phyloP scores from a whole-genome alignment of 1,140 invertebrate species.

The Notospermus geniculatus region DNA sequence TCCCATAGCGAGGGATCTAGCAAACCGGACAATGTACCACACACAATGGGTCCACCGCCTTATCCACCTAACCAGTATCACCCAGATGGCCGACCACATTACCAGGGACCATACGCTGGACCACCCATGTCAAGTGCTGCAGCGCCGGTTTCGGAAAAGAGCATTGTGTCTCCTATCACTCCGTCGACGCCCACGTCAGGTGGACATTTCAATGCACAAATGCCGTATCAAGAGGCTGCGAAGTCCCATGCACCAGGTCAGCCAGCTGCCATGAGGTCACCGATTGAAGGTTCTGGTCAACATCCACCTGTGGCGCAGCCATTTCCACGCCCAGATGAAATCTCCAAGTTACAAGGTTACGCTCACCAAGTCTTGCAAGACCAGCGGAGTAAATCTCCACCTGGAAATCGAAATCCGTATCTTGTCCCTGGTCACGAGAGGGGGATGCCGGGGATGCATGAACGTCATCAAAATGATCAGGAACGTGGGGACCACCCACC shows the following conservation, averaged over 20 bases:
- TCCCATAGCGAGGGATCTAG: too few relatives aligned
- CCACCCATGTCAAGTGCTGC: not conserved
- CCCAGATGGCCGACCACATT: too few relatives aligned
- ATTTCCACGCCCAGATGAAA: slow-evolving; percentile 1
- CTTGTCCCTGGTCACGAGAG: too few relatives aligned
- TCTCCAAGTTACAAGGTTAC: not conserved
- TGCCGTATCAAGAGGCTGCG: not conserved
- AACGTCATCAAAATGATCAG: too few relatives aligned
- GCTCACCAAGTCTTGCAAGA: too few relatives aligned
- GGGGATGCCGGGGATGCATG: too few relatives aligned
- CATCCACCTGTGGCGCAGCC: slow-evolving; percentile 3
- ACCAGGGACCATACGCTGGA: not conserved
- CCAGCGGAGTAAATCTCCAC: too few relatives aligned
- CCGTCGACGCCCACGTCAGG: not conserved
- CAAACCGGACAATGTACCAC: too few relatives aligned
- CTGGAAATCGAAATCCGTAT: too few relatives aligned
- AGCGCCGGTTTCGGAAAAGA: not conserved
- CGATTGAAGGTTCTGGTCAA: not conserved
- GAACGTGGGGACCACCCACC: slow-evolving; percentile 2
- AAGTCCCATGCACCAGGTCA: slow-evolving; percentile 3
- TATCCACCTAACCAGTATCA: too few relatives aligned
- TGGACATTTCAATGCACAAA: not conserved
- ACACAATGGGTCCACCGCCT: too few relatives aligned
- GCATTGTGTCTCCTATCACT: slow-evolving; percentile 2
- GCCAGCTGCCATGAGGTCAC: slow-evolving; percentile 4